These are phyloP conservation scores for Parus major DNA, from an alignment of 2,113 vertebrate genomes.

Conservation along the genomic window DNA sequence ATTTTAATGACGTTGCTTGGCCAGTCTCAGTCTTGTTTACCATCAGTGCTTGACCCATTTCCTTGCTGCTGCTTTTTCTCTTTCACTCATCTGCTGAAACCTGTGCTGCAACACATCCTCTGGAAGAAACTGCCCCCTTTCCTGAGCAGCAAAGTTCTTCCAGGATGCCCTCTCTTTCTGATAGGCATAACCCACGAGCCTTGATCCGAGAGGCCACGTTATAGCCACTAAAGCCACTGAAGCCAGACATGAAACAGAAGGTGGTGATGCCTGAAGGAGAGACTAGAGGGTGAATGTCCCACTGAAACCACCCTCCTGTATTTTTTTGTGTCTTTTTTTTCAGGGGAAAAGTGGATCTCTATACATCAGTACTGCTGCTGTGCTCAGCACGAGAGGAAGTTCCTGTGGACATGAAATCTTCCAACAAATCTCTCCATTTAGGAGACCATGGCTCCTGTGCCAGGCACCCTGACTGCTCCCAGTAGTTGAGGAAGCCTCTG, in stretches of 20 bases:
- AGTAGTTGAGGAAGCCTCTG: background rate
- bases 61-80: slow-evolving; percentile 2
- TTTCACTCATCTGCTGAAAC: background rate
- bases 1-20: slow-evolving; percentile 28
- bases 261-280: background rate
- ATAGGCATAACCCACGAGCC: background rate
- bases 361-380: background rate
- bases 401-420: background rate
- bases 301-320: background rate
- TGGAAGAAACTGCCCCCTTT: background rate
- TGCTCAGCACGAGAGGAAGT: background rate
- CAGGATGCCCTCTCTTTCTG: background rate
- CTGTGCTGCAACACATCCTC: background rate
- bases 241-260: background rate
- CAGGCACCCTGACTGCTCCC: background rate
- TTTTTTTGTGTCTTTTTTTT: background rate
- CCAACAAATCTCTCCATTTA: background rate
- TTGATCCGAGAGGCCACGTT: fast-evolving
- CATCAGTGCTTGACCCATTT: background rate
- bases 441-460: fast-evolving
- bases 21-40: slow-evolving; percentile 43
- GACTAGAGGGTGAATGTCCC: background rate
- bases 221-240: background rate
- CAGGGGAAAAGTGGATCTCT: background rate
- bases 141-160: background rate